Conservation (phyloP, 2,888 invertebrate genomes). For the Leptinotarsa juncta region DNA sequence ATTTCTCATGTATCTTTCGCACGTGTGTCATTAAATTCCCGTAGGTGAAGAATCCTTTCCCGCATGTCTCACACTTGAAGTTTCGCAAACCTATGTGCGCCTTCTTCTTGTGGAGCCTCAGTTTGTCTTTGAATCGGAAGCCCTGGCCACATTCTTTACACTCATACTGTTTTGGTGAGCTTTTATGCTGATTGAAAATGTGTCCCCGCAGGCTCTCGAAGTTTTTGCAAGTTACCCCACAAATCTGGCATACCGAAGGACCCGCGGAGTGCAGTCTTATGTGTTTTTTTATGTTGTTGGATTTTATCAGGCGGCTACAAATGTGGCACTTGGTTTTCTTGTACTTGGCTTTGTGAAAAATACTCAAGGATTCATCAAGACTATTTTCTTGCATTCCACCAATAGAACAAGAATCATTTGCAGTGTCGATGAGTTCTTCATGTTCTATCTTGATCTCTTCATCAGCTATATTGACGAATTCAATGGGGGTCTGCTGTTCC, state of each 20-base stretch:
- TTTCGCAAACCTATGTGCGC: constrained; percentile 55
- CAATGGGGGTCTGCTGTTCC: constrained; percentile 29
- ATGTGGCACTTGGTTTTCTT: constrained; percentile 53
- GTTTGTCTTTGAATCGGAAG: constrained; percentile 56
- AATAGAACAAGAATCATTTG: not conserved
- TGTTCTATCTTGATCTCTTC: constrained; percentile 22
- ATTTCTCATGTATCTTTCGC: constrained; percentile 52
- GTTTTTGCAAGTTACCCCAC: constrained; percentile 58
- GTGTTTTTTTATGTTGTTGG: constrained; percentile 54
- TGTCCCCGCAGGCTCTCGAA: constrained; percentile 58
- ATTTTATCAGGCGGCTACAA: constrained; percentile 50
- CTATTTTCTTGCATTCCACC: constrained; percentile 19
- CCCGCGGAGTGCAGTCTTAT: constrained; percentile 51
- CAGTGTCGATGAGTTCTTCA: constrained; percentile 15
- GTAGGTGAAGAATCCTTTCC: constrained; percentile 51
- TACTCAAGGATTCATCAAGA: constrained; percentile 27
- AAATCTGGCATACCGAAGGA: constrained; percentile 54
- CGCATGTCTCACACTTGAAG: constrained; percentile 54
- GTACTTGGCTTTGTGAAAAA: constrained; percentile 50
- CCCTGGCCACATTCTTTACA: constrained; percentile 57
- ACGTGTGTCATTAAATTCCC: constrained; percentile 50
- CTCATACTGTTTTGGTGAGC: constrained; percentile 51
- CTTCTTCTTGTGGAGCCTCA: constrained; percentile 55
- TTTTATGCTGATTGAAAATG: constrained; percentile 58
- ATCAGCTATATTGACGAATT: constrained; percentile 31